These are phyloP conservation scores for Falco punctatus DNA, from an alignment of 2,113 vertebrate species.

Conservation along the genomic window DNA sequence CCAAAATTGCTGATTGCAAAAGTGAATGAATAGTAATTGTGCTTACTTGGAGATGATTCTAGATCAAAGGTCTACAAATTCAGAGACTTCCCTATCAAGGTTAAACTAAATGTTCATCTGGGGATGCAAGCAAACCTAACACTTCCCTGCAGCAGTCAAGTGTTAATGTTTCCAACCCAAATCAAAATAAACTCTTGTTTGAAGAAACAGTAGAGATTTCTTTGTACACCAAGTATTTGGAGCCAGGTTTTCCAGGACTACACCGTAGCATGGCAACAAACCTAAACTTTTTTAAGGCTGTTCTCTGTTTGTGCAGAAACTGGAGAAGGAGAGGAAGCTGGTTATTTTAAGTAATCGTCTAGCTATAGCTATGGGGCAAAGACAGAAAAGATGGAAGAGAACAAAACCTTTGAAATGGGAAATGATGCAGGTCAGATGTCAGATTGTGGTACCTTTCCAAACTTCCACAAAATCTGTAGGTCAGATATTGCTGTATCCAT, in stretches of 20 bases:
- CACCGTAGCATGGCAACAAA: neutral
- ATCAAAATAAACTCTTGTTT: neutral
- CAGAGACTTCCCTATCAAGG: neutral
- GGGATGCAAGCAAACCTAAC: neutral
- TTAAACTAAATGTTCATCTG: neutral
- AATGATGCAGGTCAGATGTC: neutral
- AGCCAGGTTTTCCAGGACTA: neutral
- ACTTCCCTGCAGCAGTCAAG: neutral
- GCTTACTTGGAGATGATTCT: neutral
- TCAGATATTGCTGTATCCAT: neutral
- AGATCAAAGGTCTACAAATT: neutral
- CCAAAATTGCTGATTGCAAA: neutral
- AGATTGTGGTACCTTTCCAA: neutral
- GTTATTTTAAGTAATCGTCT: neutral
- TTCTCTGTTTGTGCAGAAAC: neutral
- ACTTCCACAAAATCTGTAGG: neutral
- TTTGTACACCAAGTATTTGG: neutral
- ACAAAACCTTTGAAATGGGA: neutral
- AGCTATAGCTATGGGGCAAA: neutral
- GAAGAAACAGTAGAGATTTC: neutral
- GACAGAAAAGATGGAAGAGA: neutral
- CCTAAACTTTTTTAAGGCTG: neutral
- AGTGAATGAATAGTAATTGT: neutral
- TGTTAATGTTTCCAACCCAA: neutral
- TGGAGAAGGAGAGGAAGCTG: neutral